Evolutionary conservation across 2,888 invertebrate genomes (phyloP), one percentile per base, ranked within the genome.

Genomic region (Caenorhabditis macrosperma): DNA sequence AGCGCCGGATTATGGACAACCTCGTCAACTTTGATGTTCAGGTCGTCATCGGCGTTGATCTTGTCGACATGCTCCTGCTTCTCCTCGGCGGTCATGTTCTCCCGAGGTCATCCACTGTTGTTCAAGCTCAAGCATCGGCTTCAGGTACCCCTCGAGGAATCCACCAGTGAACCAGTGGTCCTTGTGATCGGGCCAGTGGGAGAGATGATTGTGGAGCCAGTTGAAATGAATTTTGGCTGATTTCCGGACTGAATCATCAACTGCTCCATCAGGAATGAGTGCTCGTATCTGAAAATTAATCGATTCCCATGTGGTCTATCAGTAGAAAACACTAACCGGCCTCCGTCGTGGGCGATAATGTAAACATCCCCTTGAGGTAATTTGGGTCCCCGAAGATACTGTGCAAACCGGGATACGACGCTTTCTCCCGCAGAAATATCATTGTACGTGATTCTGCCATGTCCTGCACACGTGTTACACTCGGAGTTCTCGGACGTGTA

Each of bases 81-180:
- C 44, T 66, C 66, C 10, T 26, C 20, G 0, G 41, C 20, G 0
- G 17, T 55, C 54, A 66, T 55, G 0, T 30, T 17, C 0, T 22
- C 20, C 2, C n/a, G 9, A 10, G 66, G 66, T 44, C 55, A 66
- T 20, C 66, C 66, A 10, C n/a, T 15, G 3, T 5, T 15, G 55
- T 20, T 66, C 55, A n/a, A 66, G 0, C 12, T n/a, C n/a, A 7
- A 66, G 44, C 0, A 66, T 26, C 0, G 66, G 66, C n/a, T 41
- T 41, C 22, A 66, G 35, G 44, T 44, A 66, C 2, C 55, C 44
- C 10, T 38, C 54, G n/a, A 66, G 44, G 9, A 55, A 66, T 44
- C 66, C 66, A 17, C 66, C 66, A 17, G 10, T 30, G 1, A 52
- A 17, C 64, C 52, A 52, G n/a, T n/a, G n/a, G n/a, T n/a, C n/a